Evolutionary conservation across 2,113 vertebrate genomes (phyloP), one percentile per base, ranked within the genome.

Genomic region (Sciurus niger): DNA sequence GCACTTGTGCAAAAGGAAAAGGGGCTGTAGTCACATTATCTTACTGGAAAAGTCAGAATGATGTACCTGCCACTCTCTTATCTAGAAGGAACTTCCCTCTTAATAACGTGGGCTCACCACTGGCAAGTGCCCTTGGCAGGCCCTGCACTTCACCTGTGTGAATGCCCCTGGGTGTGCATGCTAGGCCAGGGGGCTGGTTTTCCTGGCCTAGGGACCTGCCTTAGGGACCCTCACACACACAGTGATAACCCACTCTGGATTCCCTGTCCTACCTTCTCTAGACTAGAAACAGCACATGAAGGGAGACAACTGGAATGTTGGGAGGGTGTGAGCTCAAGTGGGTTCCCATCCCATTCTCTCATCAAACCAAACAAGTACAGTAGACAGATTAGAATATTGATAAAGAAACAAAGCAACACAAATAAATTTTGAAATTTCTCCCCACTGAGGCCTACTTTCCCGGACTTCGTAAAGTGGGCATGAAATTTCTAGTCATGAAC

Each of bases 401-500:
- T 68, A 46, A 86, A 55, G 30, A 80, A 94, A 46, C 6, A 94
- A 68, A 84, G 73, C 58, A 80, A 78, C 68, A 65, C 68, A 60
- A 4, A n/a, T 40, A 17, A 84, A 51, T 91, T 25, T 72, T 40
- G 28, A 40, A 28, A 58, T 25, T n/a, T 92, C 6, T 65, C 14
- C 32, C n/a, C 16, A 93, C 24, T 86, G 37, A 58, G 55, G 13
- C 34, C 18, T 51, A 16, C 34, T 90, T 63, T 67, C 17, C 53
- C 22, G 7, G 6, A 65, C 32, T 63, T 84, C 79, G 24, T 89
- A 63, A 93, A 89, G 20, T 51, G 24, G 68, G 60, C 3, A 20
- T 89, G 70, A 40, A 73, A 60, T 95, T 55, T 63, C 63, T 70
- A 60, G 46, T 91, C 18, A 2, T 63, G 78, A 82, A n/a, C 10